phyloP scores from a whole-genome alignment of 2,113 vertebrate species.

The Myanophis thanlyinensis region DNA sequence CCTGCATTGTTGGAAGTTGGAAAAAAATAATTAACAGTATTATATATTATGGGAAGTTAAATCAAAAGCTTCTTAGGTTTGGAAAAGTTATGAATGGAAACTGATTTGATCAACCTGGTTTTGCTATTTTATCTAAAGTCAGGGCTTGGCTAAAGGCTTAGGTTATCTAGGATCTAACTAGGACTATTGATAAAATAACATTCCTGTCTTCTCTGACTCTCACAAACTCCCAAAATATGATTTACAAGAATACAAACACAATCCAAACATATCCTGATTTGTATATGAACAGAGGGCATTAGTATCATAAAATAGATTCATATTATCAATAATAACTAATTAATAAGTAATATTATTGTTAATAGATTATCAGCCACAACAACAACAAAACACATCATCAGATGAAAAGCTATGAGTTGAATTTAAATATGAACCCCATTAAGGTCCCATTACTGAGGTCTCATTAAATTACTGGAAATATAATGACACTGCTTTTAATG shows the following conservation, averaged over 20 bases:
- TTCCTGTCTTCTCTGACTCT: neutral
- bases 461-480: neutral
- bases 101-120: neutral
- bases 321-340: neutral
- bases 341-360: neutral
- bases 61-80: neutral
- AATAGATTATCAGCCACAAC: neutral
- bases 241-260: neutral
- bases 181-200: neutral
- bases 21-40: neutral
- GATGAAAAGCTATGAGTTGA: neutral
- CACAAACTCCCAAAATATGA: neutral
- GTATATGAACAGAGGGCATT: neutral
- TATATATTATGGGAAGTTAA: neutral
- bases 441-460: no score
- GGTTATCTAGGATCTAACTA: neutral
- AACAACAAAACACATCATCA: neutral
- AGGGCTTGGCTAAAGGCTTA: neutral
- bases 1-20: neutral
- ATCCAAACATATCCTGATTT: neutral
- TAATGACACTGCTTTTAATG: neutral
- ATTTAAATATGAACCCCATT: neutral
- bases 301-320: neutral
- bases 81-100: neutral
- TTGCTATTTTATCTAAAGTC: neutral